Conservation (phyloP, 2,888 invertebrate species). For the Thecophora atra region DNA sequence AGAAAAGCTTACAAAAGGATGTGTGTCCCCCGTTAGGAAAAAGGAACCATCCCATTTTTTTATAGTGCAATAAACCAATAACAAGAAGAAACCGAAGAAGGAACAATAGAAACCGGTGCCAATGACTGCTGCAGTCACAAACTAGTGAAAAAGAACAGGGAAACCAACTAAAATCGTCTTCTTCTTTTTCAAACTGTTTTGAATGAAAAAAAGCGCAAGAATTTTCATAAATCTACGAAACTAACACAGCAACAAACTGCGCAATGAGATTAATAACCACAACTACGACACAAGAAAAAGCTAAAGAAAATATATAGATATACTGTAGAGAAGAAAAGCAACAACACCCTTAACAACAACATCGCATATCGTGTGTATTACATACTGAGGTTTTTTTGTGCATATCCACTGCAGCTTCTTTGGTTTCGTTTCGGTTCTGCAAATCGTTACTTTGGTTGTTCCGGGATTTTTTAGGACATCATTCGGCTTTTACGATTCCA, state of each 20-base stretch:
- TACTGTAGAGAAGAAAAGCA: neutral
- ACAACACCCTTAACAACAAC: neutral
- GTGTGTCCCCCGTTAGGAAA: slow-evolving; percentile 4
- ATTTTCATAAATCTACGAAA: slow-evolving; percentile 27
- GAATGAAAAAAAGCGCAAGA: slow-evolving; percentile 20
- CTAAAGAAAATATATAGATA: too few species aligned
- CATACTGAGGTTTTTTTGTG: slow-evolving; percentile 34
- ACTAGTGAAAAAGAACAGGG: slow-evolving; percentile 13
- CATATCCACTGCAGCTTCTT: slow-evolving; percentile 27
- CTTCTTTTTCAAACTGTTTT: neutral
- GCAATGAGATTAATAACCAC: neutral
- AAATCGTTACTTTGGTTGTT: neutral
- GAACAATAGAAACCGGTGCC: slow-evolving; percentile 10
- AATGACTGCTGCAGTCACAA: slow-evolving; percentile 10
- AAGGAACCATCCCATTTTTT: slow-evolving; percentile 8
- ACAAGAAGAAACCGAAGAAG: neutral
- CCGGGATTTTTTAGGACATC: neutral
- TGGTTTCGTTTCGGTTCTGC: neutral
- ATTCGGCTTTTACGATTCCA: neutral
- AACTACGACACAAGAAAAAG: neutral
- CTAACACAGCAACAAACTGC: neutral
- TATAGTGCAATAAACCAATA: slow-evolving; percentile 12
- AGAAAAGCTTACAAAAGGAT: neutral
- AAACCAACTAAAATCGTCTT: neutral
- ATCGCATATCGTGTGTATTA: neutral